Base-by-base conservation (phyloP, 2,797 vertebrate genomes). In the Lutjanus campechanus region DNA sequence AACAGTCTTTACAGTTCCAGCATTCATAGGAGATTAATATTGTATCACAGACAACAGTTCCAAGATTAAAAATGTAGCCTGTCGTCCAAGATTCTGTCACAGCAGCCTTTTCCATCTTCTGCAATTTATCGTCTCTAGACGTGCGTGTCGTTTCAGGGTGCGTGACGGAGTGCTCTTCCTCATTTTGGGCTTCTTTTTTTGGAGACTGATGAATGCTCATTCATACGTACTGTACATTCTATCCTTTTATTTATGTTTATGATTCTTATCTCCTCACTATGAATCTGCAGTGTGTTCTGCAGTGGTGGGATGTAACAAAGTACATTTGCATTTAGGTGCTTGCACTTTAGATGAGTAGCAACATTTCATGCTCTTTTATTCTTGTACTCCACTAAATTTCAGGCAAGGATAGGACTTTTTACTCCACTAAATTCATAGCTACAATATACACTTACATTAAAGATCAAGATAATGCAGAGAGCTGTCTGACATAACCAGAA, bases 21-120 rank as follows among this genome's bases (percentile, higher is more conserved):
- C 72, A 68, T 81, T 90, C 77, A 69, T 22, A 43, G 62, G 53
- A 84, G 82, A 91, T 85, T 76, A 79, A 82, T 89, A 73, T 81
- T 77, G 70, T 64, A 74, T 50, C 69, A 50, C 56, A 66, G 59
- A 79, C 67, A 81, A 50, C 76, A 40, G 47, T 56, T 76, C 59
- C 25, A 22, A 65, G 62, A 85, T 89, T 65, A 68, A 80, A 89
- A 80, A 90, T 86, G 69, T 15, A 53, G 41, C 51, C 22, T 19
- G 62, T 73, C 43, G 3, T 83, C 82, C 66, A 75, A 75, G 58
- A 83, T 76, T 79, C 62, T 82, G 87, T 88, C 84, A 80, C 70
- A 16, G 74, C 55, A 66, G 68, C 60, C 19, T 73, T 78, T 87
- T 87, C 66, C 72, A 76, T 85, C 68, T 58, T 13, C 49, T 67